phyloP scores from a whole-genome alignment of 2,888 invertebrate genomes.

The Lasioglossum villosulum region DNA sequence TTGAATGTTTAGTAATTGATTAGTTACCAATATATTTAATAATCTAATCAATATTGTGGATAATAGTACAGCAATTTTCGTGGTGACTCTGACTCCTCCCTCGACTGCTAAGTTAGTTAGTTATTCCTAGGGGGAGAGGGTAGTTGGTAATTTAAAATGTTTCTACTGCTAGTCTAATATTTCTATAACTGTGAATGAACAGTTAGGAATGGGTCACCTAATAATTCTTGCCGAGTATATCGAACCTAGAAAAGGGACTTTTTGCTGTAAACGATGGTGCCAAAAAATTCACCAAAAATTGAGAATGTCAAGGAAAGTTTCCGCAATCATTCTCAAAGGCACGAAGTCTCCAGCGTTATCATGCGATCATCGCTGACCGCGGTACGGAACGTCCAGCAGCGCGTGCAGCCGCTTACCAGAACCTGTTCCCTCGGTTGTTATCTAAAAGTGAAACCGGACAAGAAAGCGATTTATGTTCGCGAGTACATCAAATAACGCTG shows the following conservation, averaged over 20 bases:
- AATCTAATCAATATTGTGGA: no score
- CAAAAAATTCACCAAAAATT: conserved; percentile 45
- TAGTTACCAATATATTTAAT: no score
- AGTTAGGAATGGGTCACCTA: no score
- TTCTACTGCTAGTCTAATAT: no score
- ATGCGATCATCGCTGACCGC: conserved; percentile 53
- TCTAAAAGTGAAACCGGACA: conserved; percentile 42
- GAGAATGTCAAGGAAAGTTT: conserved; percentile 10
- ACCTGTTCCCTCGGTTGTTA: conserved; percentile 59
- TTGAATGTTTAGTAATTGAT: no score
- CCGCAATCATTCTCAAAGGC: conserved; percentile 32
- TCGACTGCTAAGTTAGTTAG: no score
- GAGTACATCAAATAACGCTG: conserved; percentile 35
- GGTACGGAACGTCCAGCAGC: conserved; percentile 51
- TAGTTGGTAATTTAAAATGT: no score
- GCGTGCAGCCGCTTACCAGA: conserved; percentile 43
- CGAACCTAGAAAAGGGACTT: neutral
- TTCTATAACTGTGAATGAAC: no score
- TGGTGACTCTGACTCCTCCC: no score
- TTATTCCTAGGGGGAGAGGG: no score
- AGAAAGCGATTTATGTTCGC: conserved; percentile 53
- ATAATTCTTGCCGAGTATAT: no score
- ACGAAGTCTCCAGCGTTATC: conserved; percentile 48
- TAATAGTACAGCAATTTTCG: no score
- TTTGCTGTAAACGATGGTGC: neutral